Conservation (phyloP, 2,113 vertebrate genomes). For the Toxostoma redivivum region DNA sequence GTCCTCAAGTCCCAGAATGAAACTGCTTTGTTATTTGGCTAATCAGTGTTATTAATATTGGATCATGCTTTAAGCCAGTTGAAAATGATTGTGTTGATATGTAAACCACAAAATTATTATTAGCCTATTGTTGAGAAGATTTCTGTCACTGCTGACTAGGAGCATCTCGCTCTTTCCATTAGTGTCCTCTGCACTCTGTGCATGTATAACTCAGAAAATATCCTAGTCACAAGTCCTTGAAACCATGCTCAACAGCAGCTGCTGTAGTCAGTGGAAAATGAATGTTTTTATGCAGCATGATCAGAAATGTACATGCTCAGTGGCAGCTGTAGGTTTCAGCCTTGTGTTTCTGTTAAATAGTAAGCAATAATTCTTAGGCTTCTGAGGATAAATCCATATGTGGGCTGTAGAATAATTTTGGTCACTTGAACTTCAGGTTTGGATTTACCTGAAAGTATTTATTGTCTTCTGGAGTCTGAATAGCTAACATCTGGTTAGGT, state of each 20-base stretch:
- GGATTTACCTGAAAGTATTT: not conserved
- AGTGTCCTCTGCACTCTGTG: rapidly evolving
- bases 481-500: not conserved
- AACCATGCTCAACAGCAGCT: not conserved
- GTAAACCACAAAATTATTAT: not conserved
- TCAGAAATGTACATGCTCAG: not conserved
- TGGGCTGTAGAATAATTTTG: not conserved
- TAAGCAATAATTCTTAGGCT: not conserved
- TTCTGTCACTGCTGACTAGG: not conserved
- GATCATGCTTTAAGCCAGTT: not conserved
- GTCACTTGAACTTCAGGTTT: not conserved
- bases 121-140: not conserved
- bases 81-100: not conserved
- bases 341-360: not conserved
- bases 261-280: not conserved
- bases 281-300: not conserved
- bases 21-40: not conserved
- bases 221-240: not conserved
- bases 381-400: not conserved
- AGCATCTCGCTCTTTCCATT: not conserved
- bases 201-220: not conserved
- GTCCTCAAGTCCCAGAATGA: not conserved
- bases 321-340: not conserved
- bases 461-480: not conserved
- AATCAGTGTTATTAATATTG: not conserved